Evolutionary conservation across 2,888 invertebrate species (phyloP).

Genomic region (Flexamia atlantica): DNA sequence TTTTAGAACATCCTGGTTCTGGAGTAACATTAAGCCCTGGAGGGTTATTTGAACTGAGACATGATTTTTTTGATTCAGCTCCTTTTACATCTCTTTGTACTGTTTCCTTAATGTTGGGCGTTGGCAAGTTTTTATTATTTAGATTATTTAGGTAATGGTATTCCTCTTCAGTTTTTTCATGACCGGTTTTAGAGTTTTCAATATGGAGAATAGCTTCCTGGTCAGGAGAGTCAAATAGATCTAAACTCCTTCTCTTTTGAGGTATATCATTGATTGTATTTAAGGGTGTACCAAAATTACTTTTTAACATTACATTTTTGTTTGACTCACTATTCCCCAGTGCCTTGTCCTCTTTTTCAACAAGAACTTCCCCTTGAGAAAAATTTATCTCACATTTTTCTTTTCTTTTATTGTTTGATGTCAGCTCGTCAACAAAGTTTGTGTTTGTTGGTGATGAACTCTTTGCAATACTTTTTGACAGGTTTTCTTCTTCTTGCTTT

Average conservation of each 20-base stretch:
- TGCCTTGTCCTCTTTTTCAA: background rate
- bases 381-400: background rate
- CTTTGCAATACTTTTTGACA: background rate
- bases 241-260: slow-evolving; percentile 51
- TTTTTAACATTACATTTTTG: background rate
- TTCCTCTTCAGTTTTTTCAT: slow-evolving; percentile 3
- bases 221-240: slow-evolving; percentile 56
- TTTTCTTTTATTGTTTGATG: background rate
- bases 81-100: background rate
- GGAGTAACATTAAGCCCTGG: background rate
- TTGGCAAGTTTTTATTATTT: background rate
- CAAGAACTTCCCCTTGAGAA: background rate
- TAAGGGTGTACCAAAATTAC: background rate
- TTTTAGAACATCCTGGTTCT: background rate
- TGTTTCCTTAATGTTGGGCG: background rate
- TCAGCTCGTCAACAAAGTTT: background rate
- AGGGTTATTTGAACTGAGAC: background rate
- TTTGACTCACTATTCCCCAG: background rate
- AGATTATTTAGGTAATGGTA: slow-evolving; percentile 1
- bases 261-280: background rate
- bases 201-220: background rate
- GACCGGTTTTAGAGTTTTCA: background rate
- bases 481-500: background rate
- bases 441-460: background rate
- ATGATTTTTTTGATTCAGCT: background rate